Evolutionary conservation across 2,888 invertebrate species (phyloP), one percentile per base, ranked within the genome.

Genomic region (Dioctria linearis): DNA sequence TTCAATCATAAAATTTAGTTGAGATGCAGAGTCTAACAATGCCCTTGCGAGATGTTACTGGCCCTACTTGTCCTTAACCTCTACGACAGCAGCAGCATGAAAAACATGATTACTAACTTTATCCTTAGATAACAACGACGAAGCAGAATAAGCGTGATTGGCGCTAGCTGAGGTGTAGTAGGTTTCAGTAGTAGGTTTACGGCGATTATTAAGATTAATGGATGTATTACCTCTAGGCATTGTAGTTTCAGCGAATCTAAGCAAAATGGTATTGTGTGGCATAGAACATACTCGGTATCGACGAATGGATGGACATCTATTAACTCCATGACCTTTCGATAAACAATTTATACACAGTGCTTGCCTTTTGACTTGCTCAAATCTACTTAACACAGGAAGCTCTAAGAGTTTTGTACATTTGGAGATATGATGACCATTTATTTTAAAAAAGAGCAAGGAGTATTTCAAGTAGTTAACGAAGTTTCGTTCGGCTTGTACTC

Each of bases 181-280:
- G 1, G 2, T 2, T 2, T 25, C 25, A 0, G 25, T 25, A 25
- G 25, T 25, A 25, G 25, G 2, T 25, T 25, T 25, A 0, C 2
- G 25, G 25, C 2, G 25, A 25, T 25, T 25, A 25, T 25, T 1
- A 25, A 25, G 25, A 25, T 25, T 25, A 25, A 25, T 1, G 25
- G 25, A 25, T 1, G 25, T 25, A 25, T 25, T 25, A 25, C 25
- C 1, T 46, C 5, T 13, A n/a, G 46, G n/a, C 4, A 13, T 43
- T 11, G 46, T 37, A 54, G 4, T 40, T 3, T 6, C 8, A 63
- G 4, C 6, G 43, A 4, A 51, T n/a, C 73, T 8, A 54, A 54
- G 73, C 54, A 73, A 51, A 25, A 73, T 5, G 0, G 54, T 73
- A 73, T 73, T 51, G 46, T 73, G 73, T 5, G 73, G 73, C 46